Base-by-base conservation (phyloP, 2,113 vertebrate species). In the Phaethornis superciliosus region DNA sequence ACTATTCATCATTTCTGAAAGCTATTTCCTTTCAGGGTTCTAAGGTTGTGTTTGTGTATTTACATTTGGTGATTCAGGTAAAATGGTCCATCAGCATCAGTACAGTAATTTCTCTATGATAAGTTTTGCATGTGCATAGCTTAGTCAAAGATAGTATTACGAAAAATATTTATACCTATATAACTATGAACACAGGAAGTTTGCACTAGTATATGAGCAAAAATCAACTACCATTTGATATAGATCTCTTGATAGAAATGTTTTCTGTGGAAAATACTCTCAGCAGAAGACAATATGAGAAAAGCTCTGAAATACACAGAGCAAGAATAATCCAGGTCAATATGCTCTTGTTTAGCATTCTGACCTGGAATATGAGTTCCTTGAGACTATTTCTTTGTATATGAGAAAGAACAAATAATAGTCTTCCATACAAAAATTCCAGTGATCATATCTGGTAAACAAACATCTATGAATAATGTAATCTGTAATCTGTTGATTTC, bases 21-120 rank as follows among this genome's bases (percentile, higher is more conserved):
- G 71, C 67, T 90, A 91, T 85, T 96, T 96, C 78, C 93, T 89
- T 90, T 87, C 71, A 77, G 55, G 76, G 6, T n/a, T 85, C n/a
- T 42, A 85, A 69, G 75, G 55, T 24, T 82, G 21, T 51, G 69
- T 81, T 91, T 89, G 67, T 91, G 89, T 90, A 91, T 89, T 92
- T 95, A 83, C 47, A 59, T 71, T 89, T n/a, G 6, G 30, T 89
- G 56, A 83, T 60, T 90, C 75, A 47, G 40, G 63, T 65, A 89
- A 84, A 90, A 92, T 64, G 62, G 62, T 46, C 91, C 84, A 85
- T 94, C 88, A 85, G 27, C 42, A 74, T n/a, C 69, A 59, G 16
- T 27, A 81, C 55, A 65, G 40, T 63, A 11, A 74, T 88, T 94
- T 81, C 56, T 89, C 10, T 77, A 33, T 76, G 49, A 65, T 81